Percentiles rank a stretch among this genome's conserved stretches.
These are phyloP conservation scores for Dysmachus trigonus DNA, from an alignment of 2,888 invertebrate genomes.

Conservation along the genomic window DNA sequence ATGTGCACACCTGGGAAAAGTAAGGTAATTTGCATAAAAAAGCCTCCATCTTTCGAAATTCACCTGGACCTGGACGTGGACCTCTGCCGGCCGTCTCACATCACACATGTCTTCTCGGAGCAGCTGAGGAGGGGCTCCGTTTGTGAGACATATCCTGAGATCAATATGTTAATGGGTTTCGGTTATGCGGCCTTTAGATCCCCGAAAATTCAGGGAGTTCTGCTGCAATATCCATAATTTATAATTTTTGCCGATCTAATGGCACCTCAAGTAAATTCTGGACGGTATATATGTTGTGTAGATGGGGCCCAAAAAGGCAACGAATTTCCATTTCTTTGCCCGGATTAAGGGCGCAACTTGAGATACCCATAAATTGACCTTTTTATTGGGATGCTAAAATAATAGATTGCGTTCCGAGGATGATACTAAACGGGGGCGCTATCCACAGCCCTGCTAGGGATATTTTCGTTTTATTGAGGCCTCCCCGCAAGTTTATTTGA, in stretches of 20 bases:
- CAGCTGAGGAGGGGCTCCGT: neutral
- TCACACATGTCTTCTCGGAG: conserved; percentile 10
- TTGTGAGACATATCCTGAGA: neutral
- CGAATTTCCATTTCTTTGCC: neutral
- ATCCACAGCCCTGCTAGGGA: neutral
- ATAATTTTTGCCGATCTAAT: conserved; percentile 36
- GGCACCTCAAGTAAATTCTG: neutral
- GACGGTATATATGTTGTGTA: no score
- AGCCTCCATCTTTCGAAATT: conserved; percentile 17
- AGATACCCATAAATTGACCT: conserved; percentile 24
- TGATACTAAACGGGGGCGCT: neutral
- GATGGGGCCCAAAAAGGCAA: neutral
- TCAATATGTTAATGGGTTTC: conserved; percentile 20
- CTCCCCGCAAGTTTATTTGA: neutral
- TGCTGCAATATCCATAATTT: conserved; percentile 35
- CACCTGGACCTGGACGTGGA: neutral
- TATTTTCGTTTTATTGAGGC: neutral
- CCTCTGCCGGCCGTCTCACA: neutral
- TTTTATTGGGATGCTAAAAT: conserved; percentile 33
- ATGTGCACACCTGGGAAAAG: conserved; percentile 27
- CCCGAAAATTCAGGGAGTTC: neutral
- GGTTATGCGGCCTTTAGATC: neutral
- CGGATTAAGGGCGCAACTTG: neutral
- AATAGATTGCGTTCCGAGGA: conserved; percentile 17
- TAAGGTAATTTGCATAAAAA: conserved; percentile 29